These are phyloP conservation scores for Habropoda laboriosa DNA, from an alignment of 1,140 invertebrate species.

Conservation along the genomic window DNA sequence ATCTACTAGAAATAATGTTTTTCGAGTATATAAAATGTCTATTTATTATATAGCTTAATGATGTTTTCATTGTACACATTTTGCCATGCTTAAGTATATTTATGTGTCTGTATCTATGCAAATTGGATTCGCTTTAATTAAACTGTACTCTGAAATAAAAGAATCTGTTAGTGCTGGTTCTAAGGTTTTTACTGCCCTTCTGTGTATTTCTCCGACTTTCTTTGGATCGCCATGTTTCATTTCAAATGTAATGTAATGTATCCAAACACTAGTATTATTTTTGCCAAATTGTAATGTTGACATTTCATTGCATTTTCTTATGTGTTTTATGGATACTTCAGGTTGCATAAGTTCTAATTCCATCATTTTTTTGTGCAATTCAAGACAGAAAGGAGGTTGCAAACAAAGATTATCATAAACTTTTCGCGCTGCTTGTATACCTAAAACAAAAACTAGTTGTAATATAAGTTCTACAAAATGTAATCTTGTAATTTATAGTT, in stretches of 20 bases:
- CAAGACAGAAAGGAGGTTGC: conserved; percentile 78
- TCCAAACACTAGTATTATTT: conserved; percentile 82
- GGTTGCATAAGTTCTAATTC: conserved; percentile 81
- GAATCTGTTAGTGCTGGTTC: conserved; percentile 69
- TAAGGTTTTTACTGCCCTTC: conserved; percentile 81
- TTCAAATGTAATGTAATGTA: conserved; percentile 84
- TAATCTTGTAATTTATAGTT: conserved; percentile 4
- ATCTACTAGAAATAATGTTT: background rate
- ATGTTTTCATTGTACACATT: background rate
- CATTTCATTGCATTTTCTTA: conserved; percentile 79
- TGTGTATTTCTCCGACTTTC: conserved; percentile 78
- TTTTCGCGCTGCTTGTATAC: conserved; percentile 77
- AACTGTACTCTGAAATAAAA: conserved; percentile 76
- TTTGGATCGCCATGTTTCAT: conserved; percentile 79
- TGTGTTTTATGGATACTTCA: conserved; percentile 70
- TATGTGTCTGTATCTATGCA: conserved; percentile 34
- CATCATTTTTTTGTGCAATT: conserved; percentile 82
- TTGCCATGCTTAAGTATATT: background rate
- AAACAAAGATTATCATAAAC: conserved; percentile 76
- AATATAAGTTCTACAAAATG: conserved; percentile 20
- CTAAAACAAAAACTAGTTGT: conserved; percentile 60
- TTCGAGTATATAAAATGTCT: conserved; percentile 19
- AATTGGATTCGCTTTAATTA: conserved; percentile 71
- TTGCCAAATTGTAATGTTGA: conserved; percentile 82
- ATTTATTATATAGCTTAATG: background rate